phyloP scores from a whole-genome alignment of 2,113 vertebrate species.

The Podarcis muralis region DNA sequence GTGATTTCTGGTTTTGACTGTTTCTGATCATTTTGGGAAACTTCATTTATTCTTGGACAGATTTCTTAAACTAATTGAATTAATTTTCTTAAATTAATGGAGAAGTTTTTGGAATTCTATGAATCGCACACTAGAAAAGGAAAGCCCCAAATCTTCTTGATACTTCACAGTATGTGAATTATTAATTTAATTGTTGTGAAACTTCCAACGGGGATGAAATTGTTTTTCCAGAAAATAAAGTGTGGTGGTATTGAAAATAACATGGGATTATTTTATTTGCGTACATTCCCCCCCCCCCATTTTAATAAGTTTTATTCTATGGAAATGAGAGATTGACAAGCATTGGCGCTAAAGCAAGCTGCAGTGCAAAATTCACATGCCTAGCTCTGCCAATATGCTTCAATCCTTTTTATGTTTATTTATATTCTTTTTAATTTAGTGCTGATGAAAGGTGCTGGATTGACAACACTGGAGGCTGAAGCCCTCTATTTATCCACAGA shows the following conservation, averaged over 20 bases:
- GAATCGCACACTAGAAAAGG: background rate
- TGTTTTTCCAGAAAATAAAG: slow-evolving; percentile 8
- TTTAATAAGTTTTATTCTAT: slow-evolving; percentile 58
- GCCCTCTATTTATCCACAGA: slow-evolving; percentile 77
- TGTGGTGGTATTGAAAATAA: slow-evolving; percentile 40
- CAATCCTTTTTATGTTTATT: slow-evolving; percentile 69
- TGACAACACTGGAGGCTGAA: slow-evolving; percentile 75
- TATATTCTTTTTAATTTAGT: slow-evolving; percentile 77
- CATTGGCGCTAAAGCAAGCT: slow-evolving; percentile 59
- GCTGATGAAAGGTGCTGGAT: slow-evolving; percentile 77
- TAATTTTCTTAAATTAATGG: slow-evolving; percentile 19
- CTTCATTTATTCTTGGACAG: slow-evolving; percentile 27
- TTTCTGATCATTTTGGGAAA: slow-evolving; percentile 15
- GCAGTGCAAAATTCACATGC: slow-evolving; percentile 48
- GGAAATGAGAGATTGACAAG: slow-evolving; percentile 47
- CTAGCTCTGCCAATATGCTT: slow-evolving; percentile 66
- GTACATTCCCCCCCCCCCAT: slow-evolving; percentile 19
- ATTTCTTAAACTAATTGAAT: background rate
- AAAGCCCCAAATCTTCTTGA: slow-evolving; percentile 33
- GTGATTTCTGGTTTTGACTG: background rate
- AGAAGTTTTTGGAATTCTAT: slow-evolving; percentile 24
- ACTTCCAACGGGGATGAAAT: slow-evolving; percentile 15
- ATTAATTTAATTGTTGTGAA: slow-evolving; percentile 23
- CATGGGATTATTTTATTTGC: slow-evolving; percentile 49
- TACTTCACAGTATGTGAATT: slow-evolving; percentile 37